Conservation (phyloP, 2,113 vertebrate genomes). For the human (Homo sapiens) region DNA sequence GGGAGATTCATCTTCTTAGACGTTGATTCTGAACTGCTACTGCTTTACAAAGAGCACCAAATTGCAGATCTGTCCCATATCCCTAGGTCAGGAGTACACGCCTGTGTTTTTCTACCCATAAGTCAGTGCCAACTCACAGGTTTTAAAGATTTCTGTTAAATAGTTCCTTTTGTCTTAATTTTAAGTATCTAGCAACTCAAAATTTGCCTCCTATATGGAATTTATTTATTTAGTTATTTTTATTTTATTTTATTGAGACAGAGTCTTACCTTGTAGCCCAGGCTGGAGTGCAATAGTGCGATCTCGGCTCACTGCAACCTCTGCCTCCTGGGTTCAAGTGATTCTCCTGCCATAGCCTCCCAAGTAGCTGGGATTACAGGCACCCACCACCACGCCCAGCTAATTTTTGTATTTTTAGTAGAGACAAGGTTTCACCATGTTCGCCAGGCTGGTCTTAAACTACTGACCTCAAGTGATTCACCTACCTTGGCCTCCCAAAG, state of each 20-base stretch:
- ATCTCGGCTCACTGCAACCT: no score
- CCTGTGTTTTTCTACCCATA: neutral
- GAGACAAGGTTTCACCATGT: no score
- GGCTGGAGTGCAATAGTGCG: no score
- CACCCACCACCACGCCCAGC: no score
- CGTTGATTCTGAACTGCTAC: neutral
- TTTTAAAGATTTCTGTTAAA: neutral
- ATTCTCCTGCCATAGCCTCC: no score
- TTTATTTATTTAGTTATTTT: neutral
- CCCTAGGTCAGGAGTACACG: neutral
- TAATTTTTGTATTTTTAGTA: no score
- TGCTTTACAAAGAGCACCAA: neutral
- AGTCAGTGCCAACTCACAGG: neutral
- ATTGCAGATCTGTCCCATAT: neutral
- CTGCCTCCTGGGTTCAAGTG: no score
- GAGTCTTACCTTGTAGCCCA: no score
- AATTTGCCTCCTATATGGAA: neutral
- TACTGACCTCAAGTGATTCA: no score
- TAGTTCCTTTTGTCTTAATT: neutral
- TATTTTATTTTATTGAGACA: neutral
- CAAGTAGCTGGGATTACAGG: no score
- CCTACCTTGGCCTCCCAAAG: no score
- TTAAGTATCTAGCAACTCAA: conserved; percentile 24
- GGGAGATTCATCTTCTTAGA: neutral
- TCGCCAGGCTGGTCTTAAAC: no score